phyloP scores from a whole-genome alignment of 2,797 vertebrate species.

The Uromys caudimaculatus region DNA sequence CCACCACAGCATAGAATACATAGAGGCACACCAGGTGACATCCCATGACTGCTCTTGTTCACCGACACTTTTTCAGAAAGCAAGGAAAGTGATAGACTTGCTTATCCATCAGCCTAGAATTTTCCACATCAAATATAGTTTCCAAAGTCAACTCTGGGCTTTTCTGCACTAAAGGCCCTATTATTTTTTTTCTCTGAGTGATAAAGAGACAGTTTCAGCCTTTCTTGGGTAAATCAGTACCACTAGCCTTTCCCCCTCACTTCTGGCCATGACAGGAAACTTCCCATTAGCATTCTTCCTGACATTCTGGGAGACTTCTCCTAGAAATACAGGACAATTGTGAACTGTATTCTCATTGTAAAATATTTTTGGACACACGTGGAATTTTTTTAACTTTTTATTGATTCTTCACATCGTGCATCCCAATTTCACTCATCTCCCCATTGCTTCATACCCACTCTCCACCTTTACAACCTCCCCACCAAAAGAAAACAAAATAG shows the following conservation, averaged over 20 bases:
- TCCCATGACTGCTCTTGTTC: background rate
- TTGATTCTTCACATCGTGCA: background rate
- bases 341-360: background rate
- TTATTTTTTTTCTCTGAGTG: constrained; percentile 48
- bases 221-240: constrained; percentile 47
- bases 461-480: background rate
- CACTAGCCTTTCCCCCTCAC: background rate
- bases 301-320: constrained; percentile 17
- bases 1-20: background rate
- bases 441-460: background rate
- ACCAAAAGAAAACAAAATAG: background rate
- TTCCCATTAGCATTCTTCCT: background rate
- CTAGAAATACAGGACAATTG: background rate
- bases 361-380: constrained; percentile 36
- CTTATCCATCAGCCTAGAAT: background rate
- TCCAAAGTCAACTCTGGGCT: background rate
- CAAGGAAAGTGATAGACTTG: background rate
- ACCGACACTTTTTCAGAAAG: background rate
- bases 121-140: background rate
- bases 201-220: constrained; percentile 1
- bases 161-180: background rate
- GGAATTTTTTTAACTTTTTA: background rate
- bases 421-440: background rate
- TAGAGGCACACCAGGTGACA: background rate
- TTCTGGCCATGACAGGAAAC: background rate